Evolutionary conservation across 2,797 vertebrate genomes (phyloP).

Genomic region (Acrocephalus scirpaceus): DNA sequence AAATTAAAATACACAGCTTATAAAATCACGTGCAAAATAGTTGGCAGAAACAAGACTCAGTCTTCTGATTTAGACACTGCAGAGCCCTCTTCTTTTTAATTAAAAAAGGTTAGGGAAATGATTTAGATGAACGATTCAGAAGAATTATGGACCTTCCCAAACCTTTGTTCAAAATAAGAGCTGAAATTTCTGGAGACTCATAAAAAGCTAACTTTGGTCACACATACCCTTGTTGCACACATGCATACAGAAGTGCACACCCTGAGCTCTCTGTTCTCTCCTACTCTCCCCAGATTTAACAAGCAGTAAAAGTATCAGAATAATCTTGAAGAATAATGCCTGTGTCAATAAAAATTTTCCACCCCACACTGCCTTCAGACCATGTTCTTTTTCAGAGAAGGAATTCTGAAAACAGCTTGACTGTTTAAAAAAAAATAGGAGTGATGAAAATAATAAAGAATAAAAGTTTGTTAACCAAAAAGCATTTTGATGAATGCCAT

Average conservation of each 20-base stretch:
- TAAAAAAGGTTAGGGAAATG: slow-evolving; percentile 22
- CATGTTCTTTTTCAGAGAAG: background rate
- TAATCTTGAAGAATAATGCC: background rate
- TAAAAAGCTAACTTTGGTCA: slow-evolving; percentile 1
- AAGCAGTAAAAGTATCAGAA: background rate
- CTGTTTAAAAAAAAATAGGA: background rate
- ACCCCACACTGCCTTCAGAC: background rate
- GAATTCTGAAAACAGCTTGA: background rate
- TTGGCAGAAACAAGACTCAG: background rate
- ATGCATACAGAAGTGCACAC: background rate
- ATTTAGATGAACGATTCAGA: slow-evolving; percentile 24
- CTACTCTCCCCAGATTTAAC: background rate
- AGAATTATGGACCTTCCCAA: slow-evolving; percentile 4
- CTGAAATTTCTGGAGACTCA: slow-evolving; percentile 4
- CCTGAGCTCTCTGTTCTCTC: background rate
- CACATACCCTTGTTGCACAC: background rate
- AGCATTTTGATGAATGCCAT: background rate
- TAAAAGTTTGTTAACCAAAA: background rate
- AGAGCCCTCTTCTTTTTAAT: slow-evolving; percentile 21
- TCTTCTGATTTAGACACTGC: slow-evolving; percentile 15
- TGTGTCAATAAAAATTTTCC: background rate
- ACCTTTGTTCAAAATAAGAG: slow-evolving; percentile 7
- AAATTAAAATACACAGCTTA: background rate
- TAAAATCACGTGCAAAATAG: background rate
- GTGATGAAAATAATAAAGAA: background rate